Evolutionary conservation across 1,140 invertebrate species (phyloP).

Genomic region (Zaprionus lachaisei): DNA sequence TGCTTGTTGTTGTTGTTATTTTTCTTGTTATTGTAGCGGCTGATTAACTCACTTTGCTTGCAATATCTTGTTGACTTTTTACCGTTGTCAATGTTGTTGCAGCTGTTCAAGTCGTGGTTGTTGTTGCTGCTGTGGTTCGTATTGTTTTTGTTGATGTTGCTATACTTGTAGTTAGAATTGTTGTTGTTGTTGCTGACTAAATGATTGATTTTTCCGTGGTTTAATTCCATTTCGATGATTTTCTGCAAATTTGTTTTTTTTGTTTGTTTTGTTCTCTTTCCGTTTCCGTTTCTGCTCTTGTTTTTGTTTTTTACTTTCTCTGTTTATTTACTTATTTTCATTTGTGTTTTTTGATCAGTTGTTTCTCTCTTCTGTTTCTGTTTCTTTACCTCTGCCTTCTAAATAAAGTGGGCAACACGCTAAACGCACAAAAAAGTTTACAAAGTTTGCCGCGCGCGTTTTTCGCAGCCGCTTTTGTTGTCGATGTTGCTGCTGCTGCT

Average conservation of each 20-base stretch:
- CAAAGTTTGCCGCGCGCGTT: conserved; percentile 20
- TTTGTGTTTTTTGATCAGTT: background rate
- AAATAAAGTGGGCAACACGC: background rate
- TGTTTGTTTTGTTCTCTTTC: conserved; percentile 24
- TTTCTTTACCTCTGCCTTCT: background rate
- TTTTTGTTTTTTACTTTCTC: conserved; percentile 1
- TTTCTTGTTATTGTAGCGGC: conserved; percentile 8
- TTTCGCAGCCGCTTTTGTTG: conserved; percentile 18
- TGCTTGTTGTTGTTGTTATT: conserved; percentile 29
- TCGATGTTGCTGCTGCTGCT: background rate
- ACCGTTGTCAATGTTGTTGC: conserved; percentile 30
- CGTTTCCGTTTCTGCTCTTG: conserved; percentile 12
- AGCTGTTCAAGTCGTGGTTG: conserved; percentile 8
- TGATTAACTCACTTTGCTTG: conserved; percentile 10
- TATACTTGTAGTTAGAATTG: conserved; percentile 27
- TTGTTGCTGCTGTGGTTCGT: conserved; percentile 9
- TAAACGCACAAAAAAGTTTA: conserved; percentile 23
- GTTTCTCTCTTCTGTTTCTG: background rate
- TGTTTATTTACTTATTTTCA: background rate
- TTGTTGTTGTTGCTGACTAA: conserved; percentile 53
- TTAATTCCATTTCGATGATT: conserved; percentile 79
- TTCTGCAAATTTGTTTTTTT: conserved; percentile 50
- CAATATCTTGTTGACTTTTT: conserved; percentile 27
- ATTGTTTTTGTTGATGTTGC: conserved; percentile 25
- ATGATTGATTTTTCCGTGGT: conserved; percentile 65